Base-by-base conservation (phyloP, 2,888 invertebrate genomes). In the Sminthurides aquaticus region DNA sequence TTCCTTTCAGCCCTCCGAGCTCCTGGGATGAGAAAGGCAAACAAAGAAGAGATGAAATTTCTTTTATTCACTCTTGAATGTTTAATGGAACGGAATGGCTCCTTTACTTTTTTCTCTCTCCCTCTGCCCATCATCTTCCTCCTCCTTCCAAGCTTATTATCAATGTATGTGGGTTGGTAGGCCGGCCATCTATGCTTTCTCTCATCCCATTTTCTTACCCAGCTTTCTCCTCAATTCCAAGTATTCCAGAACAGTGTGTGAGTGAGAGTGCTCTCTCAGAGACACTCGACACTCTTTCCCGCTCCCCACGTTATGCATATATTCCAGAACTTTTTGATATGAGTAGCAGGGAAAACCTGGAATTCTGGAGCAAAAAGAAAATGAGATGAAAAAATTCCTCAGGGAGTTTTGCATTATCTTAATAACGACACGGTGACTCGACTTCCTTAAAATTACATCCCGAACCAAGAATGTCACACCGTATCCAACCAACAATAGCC, bases 51-150 rank as follows among this genome's bases (percentile, higher is more conserved):
- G 63, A 64, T 57, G 49, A 65, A 61, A 69, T 71, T 66, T 69
- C 71, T 69, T 69, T 71, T 69, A 69, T 71, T 71, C 71, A 65
- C 68, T 71, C 71, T 69, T 69, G 69, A 71, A 71, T 71, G 69
- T 69, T 71, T 71, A 71, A 71, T 71, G 71, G 71, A 69, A 71
- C 66, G 69, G 68, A 71, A 71, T 68, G 57, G 60, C 65, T 66
- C 64, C 65, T 58, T 62, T 64, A 59, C 48, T 60, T 68, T 63
- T 64, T 56, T 67, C 64, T 57, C 58, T 60, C 52, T 59, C 56
- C 5, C 26, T 57, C 49, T 59, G 20, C 25, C 22, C 61, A 55
- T 52, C 43, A 48, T 60, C 26, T 49, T 24, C 43, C 43, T 18
- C 5, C 5, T 3, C 8, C 43, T n/a, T 5, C 52, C 52, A n/a